Conservation (phyloP, 1,140 invertebrate species). For the Danaus plexippus region DNA sequence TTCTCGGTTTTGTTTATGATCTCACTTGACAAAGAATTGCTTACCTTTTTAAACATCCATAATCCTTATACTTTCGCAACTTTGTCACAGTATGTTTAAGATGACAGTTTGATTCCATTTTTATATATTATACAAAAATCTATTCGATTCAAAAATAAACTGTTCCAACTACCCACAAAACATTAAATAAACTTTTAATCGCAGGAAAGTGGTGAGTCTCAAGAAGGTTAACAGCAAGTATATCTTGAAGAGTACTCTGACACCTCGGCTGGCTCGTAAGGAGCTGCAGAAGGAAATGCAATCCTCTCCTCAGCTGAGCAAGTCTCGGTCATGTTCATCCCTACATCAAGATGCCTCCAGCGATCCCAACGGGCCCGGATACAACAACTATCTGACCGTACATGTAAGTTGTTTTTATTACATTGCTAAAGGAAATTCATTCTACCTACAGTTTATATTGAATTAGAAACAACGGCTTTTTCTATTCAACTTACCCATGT, state of each 20-base stretch:
- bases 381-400: conserved; percentile 82
- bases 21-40: too few species aligned
- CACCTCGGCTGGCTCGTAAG: conserved; percentile 80
- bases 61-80: too few species aligned
- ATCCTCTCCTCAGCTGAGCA: conserved; percentile 72
- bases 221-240: conserved; percentile 89
- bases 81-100: too few species aligned
- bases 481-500: too few species aligned
- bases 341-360: conserved; percentile 72
- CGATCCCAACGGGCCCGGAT: conserved; percentile 55
- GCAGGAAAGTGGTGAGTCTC: conserved; percentile 83
- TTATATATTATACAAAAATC: too few species aligned
- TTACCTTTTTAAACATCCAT: too few species aligned
- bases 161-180: background rate
- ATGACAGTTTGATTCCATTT: too few species aligned
- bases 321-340: conserved; percentile 81
- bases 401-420: conserved; percentile 71
- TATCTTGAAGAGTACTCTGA: conserved; percentile 86
- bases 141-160: too few species aligned
- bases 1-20: background rate
- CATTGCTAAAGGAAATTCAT: background rate
- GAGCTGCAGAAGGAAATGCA: conserved; percentile 76
- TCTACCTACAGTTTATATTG: background rate
- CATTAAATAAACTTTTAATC: conserved; percentile 26
- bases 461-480: too few species aligned